phyloP scores from a whole-genome alignment of 1,140 invertebrate species.

The Hestina assimilis region DNA sequence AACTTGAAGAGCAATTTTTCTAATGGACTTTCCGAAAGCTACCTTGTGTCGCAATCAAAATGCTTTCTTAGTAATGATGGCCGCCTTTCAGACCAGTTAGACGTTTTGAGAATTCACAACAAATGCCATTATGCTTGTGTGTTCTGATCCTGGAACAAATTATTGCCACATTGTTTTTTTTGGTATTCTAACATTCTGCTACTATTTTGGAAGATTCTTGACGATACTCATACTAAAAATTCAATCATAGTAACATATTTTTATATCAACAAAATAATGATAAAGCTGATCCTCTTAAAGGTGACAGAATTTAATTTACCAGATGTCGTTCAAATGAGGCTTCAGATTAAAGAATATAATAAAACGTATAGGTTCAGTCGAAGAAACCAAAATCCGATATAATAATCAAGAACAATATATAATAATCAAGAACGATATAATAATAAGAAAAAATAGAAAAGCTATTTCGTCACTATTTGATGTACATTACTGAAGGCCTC shows the following conservation, averaged over 20 bases:
- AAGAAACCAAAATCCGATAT: constrained; percentile 17
- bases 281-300: constrained; percentile 1
- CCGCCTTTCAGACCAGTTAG: constrained; percentile 26
- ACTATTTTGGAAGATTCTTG: not conserved
- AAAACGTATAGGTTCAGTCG: not conserved
- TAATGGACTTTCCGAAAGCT: constrained; percentile 51
- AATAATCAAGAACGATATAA: constrained; percentile 20
- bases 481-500: constrained; percentile 15
- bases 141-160: constrained; percentile 12
- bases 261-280: not conserved
- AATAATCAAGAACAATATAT: not conserved
- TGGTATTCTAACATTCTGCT: not conserved
- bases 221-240: not conserved
- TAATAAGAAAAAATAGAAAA: constrained; percentile 42
- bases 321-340: not conserved
- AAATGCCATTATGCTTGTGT: constrained; percentile 15
- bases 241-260: not conserved
- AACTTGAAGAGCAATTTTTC: constrained; percentile 60
- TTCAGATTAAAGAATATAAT: constrained; percentile 1
- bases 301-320: not conserved
- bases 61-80: constrained; percentile 35
- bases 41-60: constrained; percentile 32
- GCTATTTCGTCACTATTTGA: constrained; percentile 33
- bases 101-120: constrained; percentile 14
- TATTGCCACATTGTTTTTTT: not conserved